phyloP scores from a whole-genome alignment of 2,888 invertebrate species.

The Flabesymbios commensalis region DNA sequence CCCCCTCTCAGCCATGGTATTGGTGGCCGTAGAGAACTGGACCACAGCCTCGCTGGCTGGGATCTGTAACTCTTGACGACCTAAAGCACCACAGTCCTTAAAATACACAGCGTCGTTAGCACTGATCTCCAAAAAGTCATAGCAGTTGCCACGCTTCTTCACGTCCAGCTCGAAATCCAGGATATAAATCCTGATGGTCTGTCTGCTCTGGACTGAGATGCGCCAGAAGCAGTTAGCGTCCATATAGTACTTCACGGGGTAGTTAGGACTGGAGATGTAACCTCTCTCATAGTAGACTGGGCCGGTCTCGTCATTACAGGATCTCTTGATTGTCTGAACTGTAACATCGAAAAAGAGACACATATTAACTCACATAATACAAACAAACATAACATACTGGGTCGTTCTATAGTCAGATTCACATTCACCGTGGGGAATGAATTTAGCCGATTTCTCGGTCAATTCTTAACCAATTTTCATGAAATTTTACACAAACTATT shows the following conservation, averaged over 20 bases:
- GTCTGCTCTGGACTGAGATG: constrained; percentile 24
- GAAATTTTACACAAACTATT: no score
- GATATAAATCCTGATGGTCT: constrained; percentile 23
- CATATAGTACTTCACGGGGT: constrained; percentile 33
- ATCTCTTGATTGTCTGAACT: background rate
- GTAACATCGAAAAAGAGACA: no score
- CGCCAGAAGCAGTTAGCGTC: constrained; percentile 32
- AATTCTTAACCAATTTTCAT: no score
- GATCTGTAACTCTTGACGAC: constrained; percentile 31
- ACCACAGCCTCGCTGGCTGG: no score
- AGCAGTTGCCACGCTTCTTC: constrained; percentile 28
- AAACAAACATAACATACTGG: no score
- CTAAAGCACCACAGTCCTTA: constrained; percentile 33
- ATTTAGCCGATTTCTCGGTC: no score
- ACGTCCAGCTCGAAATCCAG: constrained; percentile 36
- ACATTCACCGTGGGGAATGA: no score
- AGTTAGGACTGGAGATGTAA: constrained; percentile 34
- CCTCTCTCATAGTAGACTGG: constrained; percentile 16
- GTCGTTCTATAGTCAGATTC: no score
- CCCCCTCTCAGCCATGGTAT: constrained; percentile 30
- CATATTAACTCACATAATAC: no score
- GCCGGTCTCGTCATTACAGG: background rate
- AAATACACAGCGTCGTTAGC: constrained; percentile 20
- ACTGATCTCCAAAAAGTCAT: constrained; percentile 27
- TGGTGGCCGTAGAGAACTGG: constrained; percentile 24